Evolutionary conservation across 1,140 invertebrate genomes (phyloP).

Genomic region (Drosophila equinoxialis): DNA sequence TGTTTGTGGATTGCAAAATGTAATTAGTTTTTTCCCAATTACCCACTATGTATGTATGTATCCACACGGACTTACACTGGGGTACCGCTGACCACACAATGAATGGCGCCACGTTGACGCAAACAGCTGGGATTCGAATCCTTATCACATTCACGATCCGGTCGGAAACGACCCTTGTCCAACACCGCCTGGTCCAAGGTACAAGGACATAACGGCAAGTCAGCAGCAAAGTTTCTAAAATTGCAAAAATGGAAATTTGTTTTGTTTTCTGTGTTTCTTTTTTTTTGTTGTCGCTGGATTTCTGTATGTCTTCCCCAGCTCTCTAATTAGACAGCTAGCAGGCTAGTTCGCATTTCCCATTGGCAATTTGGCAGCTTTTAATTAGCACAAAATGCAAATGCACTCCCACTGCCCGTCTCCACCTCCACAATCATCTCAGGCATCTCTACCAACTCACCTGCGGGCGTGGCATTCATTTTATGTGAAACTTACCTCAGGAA

Average conservation of each 20-base stretch:
- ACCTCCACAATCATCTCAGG: background rate
- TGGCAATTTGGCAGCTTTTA: slow-evolving; percentile 51
- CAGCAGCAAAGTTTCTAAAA: slow-evolving; percentile 91
- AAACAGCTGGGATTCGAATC: slow-evolving; percentile 95
- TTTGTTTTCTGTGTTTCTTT: background rate
- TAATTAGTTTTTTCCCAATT: background rate
- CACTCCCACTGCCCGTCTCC: slow-evolving; percentile 4
- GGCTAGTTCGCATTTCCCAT: slow-evolving; percentile 18
- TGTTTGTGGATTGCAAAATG: slow-evolving; percentile 3
- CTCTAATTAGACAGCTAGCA: slow-evolving; percentile 43
- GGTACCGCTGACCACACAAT: slow-evolving; percentile 95
- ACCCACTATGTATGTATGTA: too few species aligned
- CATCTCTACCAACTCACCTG: background rate
- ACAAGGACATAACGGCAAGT: slow-evolving; percentile 95
- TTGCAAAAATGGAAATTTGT: slow-evolving; percentile 27
- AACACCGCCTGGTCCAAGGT: slow-evolving; percentile 93
- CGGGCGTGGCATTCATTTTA: slow-evolving; percentile 7
- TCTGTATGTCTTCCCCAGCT: slow-evolving; percentile 14
- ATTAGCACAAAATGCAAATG: slow-evolving; percentile 64
- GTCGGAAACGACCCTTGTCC: slow-evolving; percentile 96
- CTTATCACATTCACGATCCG: slow-evolving; percentile 95
- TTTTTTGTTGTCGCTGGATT: background rate
- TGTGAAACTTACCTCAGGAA: slow-evolving; percentile 84
- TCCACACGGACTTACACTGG: slow-evolving; percentile 88
- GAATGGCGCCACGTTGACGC: slow-evolving; percentile 93